A percentile compares a stretch with the other conserved stretches of the same genome.
Conservation (phyloP, 2,797 vertebrate genomes). For the Gymnoscopelus microlampas region DNA sequence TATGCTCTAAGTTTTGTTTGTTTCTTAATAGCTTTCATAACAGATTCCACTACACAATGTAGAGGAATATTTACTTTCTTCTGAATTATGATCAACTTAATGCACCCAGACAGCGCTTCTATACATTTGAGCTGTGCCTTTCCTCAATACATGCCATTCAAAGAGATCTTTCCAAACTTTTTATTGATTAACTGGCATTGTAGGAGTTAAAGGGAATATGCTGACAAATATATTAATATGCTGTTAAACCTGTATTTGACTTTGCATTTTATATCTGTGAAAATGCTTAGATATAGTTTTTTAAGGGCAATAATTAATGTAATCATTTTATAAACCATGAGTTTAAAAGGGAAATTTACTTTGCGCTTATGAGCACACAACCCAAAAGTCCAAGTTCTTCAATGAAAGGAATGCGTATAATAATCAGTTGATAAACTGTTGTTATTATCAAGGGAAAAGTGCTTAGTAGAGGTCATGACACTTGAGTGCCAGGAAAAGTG, state of each 20-base stretch:
- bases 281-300: conserved; percentile 30
- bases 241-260: conserved; percentile 14
- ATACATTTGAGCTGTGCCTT: conserved; percentile 68
- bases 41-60: background rate
- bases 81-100: conserved; percentile 20
- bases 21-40: conserved; percentile 21
- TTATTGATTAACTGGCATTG: conserved; percentile 37
- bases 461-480: conserved; percentile 40
- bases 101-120: conserved; percentile 2
- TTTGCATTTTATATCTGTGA: conserved; percentile 24
- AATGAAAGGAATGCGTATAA: conserved; percentile 50
- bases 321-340: conserved; percentile 17
- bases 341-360: conserved; percentile 28
- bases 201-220: background rate
- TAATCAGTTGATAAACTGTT: conserved; percentile 20
- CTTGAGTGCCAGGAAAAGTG: conserved; percentile 28
- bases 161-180: conserved; percentile 42
- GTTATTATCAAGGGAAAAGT: conserved; percentile 34
- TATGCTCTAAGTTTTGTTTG: conserved; percentile 21
- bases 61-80: conserved; percentile 24
- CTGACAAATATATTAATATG: too few relatives aligned
- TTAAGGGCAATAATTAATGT: conserved; percentile 53
- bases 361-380: conserved; percentile 76
- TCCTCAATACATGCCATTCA: conserved; percentile 38
- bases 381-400: conserved; percentile 42